phyloP scores from a whole-genome alignment of 92 coral and sea anemone species.

The Phenganax subtilis region DNA sequence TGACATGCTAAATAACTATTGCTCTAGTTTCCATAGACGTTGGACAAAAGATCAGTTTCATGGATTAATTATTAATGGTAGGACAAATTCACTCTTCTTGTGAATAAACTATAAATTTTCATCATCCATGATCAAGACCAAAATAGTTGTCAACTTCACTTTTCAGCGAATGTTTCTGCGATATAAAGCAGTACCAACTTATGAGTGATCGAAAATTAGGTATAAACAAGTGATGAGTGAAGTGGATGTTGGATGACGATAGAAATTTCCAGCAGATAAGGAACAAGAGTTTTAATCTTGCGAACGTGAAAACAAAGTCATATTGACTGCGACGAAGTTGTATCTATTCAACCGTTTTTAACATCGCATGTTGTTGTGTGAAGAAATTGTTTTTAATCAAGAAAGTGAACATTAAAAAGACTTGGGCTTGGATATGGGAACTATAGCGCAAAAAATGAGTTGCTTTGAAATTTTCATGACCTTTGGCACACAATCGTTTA shows the following conservation, averaged over 20 bases:
- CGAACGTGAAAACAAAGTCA: background rate
- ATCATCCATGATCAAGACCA: too few relatives aligned
- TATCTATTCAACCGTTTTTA: background rate
- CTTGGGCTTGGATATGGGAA: background rate
- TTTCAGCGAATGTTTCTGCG: too few relatives aligned
- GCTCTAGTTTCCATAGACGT: too few relatives aligned
- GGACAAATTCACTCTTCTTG: too few relatives aligned
- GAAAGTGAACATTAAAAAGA: background rate
- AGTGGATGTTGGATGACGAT: background rate
- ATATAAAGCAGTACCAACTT: too few relatives aligned
- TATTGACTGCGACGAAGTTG: background rate
- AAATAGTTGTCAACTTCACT: too few relatives aligned
- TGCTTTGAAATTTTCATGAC: background rate
- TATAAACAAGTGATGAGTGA: background rate
- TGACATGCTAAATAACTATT: too few relatives aligned
- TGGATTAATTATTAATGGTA: too few relatives aligned
- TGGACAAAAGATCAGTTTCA: too few relatives aligned
- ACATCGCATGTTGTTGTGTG: background rate
- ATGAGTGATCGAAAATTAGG: background rate
- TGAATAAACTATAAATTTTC: too few relatives aligned
- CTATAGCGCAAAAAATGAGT: background rate
- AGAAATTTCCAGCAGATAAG: background rate
- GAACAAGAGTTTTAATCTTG: slow-evolving; percentile 11
- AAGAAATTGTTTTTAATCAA: background rate
- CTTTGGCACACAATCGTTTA: background rate